Base-by-base conservation (phyloP, 2,797 vertebrate genomes). In the Tinamus major region DNA sequence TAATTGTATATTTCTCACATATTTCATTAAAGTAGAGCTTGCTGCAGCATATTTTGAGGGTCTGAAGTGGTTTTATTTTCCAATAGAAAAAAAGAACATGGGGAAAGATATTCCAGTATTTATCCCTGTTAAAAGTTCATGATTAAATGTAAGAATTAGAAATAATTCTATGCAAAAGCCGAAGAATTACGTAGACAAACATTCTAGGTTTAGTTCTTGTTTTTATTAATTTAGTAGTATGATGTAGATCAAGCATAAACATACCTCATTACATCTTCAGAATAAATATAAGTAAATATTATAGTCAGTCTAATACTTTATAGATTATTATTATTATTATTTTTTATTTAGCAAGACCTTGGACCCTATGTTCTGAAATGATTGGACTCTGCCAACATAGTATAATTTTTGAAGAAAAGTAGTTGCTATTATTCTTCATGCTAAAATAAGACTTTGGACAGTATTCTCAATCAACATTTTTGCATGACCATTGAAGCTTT, bases 321-420 rank as follows among this genome's bases (percentile, higher is more conserved):
- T 9, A 53, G 0, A 26, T 24, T 17, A 56, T 1, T 0, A 79
- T 26, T 18, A 58, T 74, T 1, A 0, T 79, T 62, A 72, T 79
- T 23, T 18, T 64, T 61, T 51, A 21, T 46, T 83, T 10, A 70
- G 9, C 10, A 82, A 91, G 31, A 68, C 26, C 21, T 9, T 72
- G 71, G 6, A 53, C 6, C 46, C 2, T n/a, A 1, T 26, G 31
- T 79, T 70, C 39, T 81, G 31, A 87, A 74, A 77, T 58, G 53
- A 19, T 62, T 76, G 87, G 10, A 35, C 3, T 75, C 33, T 69
- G 10, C 1, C 31, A 76, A 13, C 27, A 24, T 29, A 1, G 1
- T 55, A 15, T 35, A 26, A 31, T 3, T 20, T 29, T 49, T 17
- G 41, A 19, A 51, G 15, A 39, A 7, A 59, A 35, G 6, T 56